Evolutionary conservation across 2,888 invertebrate species (phyloP), one percentile per base, ranked within the genome.

Genomic region (Cerastoderma edule): DNA sequence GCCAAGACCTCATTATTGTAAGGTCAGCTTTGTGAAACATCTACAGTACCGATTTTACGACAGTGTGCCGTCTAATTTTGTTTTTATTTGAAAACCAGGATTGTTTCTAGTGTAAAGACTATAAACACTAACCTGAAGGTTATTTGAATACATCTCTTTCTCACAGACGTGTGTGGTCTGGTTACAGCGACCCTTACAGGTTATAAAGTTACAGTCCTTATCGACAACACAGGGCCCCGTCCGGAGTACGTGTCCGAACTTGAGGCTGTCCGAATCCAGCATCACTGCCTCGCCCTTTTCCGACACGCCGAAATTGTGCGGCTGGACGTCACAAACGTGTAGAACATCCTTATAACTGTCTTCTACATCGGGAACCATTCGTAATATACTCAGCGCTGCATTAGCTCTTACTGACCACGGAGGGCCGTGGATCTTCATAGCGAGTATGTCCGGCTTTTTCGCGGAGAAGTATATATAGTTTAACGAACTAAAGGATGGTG

Each of bases 271-370:
- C 30, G 95, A 92, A 91, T 96, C 95, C 39, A 95, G 91, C 80
- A 95, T 94, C 91, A 95, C 90, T 19, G 92, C 83, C 35, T 70
- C 70, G 27, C 87, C 87, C 53, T 89, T 83, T 1, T 66, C 71
- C 35, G 94, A 93, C 0, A 95, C 87, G 0, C 95, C 95, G 91
- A 96, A 95, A 89, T 95, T 95, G 73, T 94, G 94, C 75, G 95
- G 93, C 91, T 95, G 95, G 0, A 96, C 93, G 92, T 96, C 95
- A 91, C 96, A 96, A 28, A 96, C 92, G 86, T 95, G 94, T 75
- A 96, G 93, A 0, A 35, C 39, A 1, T 95, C 94, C 83, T 95
- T 95, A 1, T 94, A 93, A 75, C 95, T 94, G 50, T 93, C 93
- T 16, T 76, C 93, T 60, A 96, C 90, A 77, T 94, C 94, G 63